A percentile compares a stretch with the other conserved stretches of the same genome.
phyloP scores from a whole-genome alignment of 2,888 invertebrate genomes.

The Eudiplozoon nipponicum region DNA sequence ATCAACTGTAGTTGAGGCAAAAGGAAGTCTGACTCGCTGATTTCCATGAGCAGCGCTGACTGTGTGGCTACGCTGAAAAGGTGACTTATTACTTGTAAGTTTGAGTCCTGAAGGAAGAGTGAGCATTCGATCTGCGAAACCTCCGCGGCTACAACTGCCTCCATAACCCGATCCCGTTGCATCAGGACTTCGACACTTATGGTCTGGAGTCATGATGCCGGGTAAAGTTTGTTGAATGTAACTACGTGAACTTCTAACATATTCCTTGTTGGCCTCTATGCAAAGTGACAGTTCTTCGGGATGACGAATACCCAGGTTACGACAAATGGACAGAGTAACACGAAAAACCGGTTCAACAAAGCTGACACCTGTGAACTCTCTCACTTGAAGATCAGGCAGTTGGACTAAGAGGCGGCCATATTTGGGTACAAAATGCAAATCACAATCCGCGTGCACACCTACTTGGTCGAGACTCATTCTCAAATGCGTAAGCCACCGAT shows the following conservation, averaged over 20 bases:
- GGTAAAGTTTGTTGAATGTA: too few species aligned
- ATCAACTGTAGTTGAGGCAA: too few species aligned
- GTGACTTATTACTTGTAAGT: too few species aligned
- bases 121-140: too few species aligned
- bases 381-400: slow-evolving; percentile 8
- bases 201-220: too few species aligned
- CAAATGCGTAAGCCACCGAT: slow-evolving; percentile 3
- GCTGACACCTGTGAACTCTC: background rate
- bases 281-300: slow-evolving; percentile 4
- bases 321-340: slow-evolving; percentile 1
- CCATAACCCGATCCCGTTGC: too few species aligned
- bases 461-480: background rate
- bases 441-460: slow-evolving; percentile 1
- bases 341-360: slow-evolving; percentile 6
- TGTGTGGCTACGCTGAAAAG: too few species aligned
- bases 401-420: slow-evolving; percentile 1
- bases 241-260: background rate
- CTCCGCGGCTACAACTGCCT: too few species aligned
- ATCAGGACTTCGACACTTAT: too few species aligned
- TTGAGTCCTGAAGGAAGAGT: too few species aligned
- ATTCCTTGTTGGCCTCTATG: background rate
- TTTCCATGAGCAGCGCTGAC: too few species aligned
- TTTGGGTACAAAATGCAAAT: slow-evolving; percentile 1
- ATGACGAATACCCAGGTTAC: slow-evolving; percentile 8
- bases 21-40: too few species aligned